These are phyloP conservation scores for Pteria penguin DNA, from an alignment of 2,888 invertebrate species.

Conservation along the genomic window DNA sequence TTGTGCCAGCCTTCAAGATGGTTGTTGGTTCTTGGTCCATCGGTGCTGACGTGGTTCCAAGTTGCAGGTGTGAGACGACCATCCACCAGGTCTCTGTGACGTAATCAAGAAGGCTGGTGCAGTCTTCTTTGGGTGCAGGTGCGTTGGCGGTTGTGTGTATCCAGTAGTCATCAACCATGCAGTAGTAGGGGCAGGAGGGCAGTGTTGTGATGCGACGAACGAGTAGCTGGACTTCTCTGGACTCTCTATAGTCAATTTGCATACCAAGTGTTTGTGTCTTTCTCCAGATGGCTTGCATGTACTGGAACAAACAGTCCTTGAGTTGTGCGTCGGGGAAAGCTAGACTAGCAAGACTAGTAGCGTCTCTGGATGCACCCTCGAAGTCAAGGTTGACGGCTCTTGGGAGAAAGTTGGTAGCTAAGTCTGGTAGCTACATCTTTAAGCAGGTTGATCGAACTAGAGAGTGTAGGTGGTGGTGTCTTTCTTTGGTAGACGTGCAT, in stretches of 20 bases:
- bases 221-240: background rate
- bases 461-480: slow-evolving; percentile 15
- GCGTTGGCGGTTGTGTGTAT: background rate
- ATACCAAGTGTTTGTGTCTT: background rate
- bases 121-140: background rate
- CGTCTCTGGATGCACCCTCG: slow-evolving; percentile 1
- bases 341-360: background rate
- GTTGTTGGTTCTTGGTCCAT: slow-evolving; percentile 6
- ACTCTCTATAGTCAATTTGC: background rate
- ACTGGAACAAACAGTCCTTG: background rate
- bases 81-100: background rate
- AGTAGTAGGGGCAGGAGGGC: background rate
- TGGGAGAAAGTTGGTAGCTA: background rate
- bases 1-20: slow-evolving; percentile 20
- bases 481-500: slow-evolving; percentile 7
- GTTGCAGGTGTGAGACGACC: background rate
- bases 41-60: slow-evolving; percentile 6
- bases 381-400: slow-evolving; percentile 7
- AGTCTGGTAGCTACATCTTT: background rate
- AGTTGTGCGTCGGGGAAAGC: background rate
- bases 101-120: background rate
- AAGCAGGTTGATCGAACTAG: slow-evolving; percentile 4
- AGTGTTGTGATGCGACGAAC: background rate
- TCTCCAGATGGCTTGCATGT: background rate
- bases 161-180: slow-evolving; percentile 5